These are phyloP conservation scores for Neodiprion virginianus DNA, from an alignment of 1,140 invertebrate genomes.

Conservation along the genomic window DNA sequence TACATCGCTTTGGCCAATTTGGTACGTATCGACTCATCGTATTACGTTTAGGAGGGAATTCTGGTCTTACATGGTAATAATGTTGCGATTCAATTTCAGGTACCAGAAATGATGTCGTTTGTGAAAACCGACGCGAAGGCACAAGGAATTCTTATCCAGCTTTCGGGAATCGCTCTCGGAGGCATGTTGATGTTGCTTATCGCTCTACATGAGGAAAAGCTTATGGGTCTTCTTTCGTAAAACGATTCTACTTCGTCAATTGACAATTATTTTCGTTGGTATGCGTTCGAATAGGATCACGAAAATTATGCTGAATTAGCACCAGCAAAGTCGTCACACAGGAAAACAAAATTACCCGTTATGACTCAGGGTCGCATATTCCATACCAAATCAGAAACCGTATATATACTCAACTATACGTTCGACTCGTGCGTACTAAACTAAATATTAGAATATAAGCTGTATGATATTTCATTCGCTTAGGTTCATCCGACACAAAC, in stretches of 20 bases:
- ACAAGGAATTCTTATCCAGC: conserved; percentile 60
- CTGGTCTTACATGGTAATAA: conserved; percentile 27
- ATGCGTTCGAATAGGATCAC: too few relatives aligned
- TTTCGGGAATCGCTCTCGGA: conserved; percentile 73
- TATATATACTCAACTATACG: too few relatives aligned
- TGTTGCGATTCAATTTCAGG: conserved; percentile 62
- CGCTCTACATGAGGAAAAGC: conserved; percentile 76
- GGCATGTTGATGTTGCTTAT: conserved; percentile 78
- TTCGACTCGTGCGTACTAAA: too few relatives aligned
- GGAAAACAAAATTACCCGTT: too few relatives aligned
- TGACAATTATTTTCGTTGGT: too few relatives aligned
- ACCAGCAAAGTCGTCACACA: too few relatives aligned
- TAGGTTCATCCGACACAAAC: too few relatives aligned
- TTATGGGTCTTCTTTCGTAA: conserved; percentile 61
- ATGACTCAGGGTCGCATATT: too few relatives aligned
- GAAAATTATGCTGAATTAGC: too few relatives aligned
- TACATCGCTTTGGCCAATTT: conserved; percentile 85
- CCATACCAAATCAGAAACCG: too few relatives aligned
- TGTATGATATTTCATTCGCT: too few relatives aligned
- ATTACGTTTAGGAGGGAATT: background rate
- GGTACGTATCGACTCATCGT: conserved; percentile 59
- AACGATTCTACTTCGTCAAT: background rate
- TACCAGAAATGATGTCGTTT: conserved; percentile 52
- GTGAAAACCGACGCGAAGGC: conserved; percentile 56
- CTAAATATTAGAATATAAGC: too few relatives aligned